Evolutionary conservation across 2,113 vertebrate genomes (phyloP).

Genomic region (Ptyas mucosa): DNA sequence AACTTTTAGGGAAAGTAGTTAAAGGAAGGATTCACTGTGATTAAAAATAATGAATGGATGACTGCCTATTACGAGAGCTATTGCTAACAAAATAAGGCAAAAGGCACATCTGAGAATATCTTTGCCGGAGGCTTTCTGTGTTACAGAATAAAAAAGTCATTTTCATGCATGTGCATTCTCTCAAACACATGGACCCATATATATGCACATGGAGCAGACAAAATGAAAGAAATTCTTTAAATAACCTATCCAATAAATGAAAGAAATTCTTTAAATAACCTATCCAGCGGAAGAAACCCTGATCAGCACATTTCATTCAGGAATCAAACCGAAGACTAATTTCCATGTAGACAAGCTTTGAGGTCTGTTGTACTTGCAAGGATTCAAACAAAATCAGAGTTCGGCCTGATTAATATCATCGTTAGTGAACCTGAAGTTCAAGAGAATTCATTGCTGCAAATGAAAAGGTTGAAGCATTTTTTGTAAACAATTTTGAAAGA

Average conservation of each 20-base stretch:
- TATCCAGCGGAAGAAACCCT: background rate
- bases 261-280: background rate
- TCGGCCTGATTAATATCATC: background rate
- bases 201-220: no score
- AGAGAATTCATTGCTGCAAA: background rate
- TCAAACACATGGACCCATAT: background rate
- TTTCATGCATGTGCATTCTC: background rate
- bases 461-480: background rate
- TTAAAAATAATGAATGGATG: conserved; percentile 13
- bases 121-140: background rate
- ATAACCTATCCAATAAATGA: background rate
- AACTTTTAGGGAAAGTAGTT: background rate
- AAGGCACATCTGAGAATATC: background rate
- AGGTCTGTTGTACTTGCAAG: background rate
- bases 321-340: background rate
- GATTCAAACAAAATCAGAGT: background rate
- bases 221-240: background rate
- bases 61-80: background rate
- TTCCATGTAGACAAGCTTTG: background rate
- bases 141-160: background rate
- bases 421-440: background rate
- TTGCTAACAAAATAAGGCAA: conserved; percentile 8
- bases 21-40: background rate
- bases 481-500: background rate
- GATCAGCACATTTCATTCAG: background rate